A percentile compares a stretch with the other conserved stretches of the same genome.
phyloP scores from a whole-genome alignment of 2,113 vertebrate genomes.

The Calonectris borealis region DNA sequence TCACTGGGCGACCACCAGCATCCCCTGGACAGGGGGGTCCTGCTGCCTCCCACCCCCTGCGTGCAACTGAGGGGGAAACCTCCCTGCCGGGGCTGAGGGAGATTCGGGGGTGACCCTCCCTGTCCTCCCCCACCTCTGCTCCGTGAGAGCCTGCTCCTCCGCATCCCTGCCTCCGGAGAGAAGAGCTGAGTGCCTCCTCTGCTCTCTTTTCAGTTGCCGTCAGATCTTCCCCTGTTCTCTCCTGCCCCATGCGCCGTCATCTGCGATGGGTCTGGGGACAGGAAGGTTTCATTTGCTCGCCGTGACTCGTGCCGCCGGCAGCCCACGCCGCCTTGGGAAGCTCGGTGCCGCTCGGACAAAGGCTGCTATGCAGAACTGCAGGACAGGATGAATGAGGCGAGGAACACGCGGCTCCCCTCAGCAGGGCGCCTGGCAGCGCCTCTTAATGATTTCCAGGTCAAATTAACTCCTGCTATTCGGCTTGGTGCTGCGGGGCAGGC shows the following conservation, averaged over 20 bases:
- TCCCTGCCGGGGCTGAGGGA: not conserved
- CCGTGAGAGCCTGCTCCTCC: not conserved
- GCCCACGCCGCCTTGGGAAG: not conserved
- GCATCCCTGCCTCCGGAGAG: not conserved
- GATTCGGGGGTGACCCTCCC: too few species aligned
- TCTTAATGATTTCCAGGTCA: not conserved
- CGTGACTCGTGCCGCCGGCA: rapidly evolving
- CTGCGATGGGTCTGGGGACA: not conserved
- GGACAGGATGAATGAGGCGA: rapidly evolving
- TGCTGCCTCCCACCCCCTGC: not conserved
- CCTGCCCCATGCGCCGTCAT: rapidly evolving
- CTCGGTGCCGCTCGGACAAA: rapidly evolving
- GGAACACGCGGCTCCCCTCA: rapidly evolving
- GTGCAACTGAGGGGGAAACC: not conserved
- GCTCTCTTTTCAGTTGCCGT: not conserved
- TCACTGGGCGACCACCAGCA: not conserved
- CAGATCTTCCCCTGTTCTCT: not conserved
- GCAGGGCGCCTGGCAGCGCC: not conserved
- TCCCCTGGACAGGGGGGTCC: not conserved
- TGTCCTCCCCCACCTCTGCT: not conserved
- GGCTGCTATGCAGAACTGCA: not conserved
- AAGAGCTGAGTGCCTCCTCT: not conserved
- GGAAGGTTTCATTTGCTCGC: not conserved
- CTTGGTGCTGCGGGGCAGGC: not conserved
- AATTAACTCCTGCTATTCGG: not conserved